These are phyloP conservation scores for Lamprologus callipterus DNA, from an alignment of 2,113 vertebrate genomes.

Conservation along the genomic window DNA sequence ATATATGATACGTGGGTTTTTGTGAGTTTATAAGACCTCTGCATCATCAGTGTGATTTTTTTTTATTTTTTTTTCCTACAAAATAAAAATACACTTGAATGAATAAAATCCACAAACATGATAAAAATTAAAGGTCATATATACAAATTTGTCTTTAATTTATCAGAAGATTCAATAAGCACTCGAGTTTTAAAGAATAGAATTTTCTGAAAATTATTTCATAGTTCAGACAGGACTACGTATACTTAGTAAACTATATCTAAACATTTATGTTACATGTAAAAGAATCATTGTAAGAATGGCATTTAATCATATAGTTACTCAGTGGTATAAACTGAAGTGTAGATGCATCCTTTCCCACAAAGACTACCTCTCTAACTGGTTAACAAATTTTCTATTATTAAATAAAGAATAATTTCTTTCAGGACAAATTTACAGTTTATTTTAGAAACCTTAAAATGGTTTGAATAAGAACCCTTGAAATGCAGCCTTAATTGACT, in stretches of 20 bases:
- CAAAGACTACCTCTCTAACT: background rate
- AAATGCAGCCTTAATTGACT: background rate
- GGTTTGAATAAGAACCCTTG: background rate
- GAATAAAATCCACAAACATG: background rate
- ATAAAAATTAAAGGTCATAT: background rate
- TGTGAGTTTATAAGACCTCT: background rate
- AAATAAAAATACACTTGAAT: fast-evolving
- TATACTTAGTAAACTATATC: background rate
- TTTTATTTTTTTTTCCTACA: too few relatives aligned
- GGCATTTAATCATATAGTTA: background rate
- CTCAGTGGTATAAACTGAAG: background rate
- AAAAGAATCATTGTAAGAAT: background rate
- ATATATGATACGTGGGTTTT: background rate
- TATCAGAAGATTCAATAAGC: background rate
- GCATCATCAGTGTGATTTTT: background rate
- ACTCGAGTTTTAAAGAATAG: fast-evolving
- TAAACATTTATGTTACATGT: background rate
- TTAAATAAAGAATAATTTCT: background rate
- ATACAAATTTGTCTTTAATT: background rate
- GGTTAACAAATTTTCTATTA: background rate
- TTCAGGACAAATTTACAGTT: background rate
- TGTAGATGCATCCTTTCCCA: background rate
- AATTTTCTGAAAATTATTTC: background rate
- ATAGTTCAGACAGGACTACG: fast-evolving
- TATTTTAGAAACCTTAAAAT: background rate